A percentile compares a stretch with the other conserved stretches of the same genome.
These are phyloP conservation scores for Otus scops DNA, from an alignment of 2,797 vertebrate genomes.

Conservation along the genomic window DNA sequence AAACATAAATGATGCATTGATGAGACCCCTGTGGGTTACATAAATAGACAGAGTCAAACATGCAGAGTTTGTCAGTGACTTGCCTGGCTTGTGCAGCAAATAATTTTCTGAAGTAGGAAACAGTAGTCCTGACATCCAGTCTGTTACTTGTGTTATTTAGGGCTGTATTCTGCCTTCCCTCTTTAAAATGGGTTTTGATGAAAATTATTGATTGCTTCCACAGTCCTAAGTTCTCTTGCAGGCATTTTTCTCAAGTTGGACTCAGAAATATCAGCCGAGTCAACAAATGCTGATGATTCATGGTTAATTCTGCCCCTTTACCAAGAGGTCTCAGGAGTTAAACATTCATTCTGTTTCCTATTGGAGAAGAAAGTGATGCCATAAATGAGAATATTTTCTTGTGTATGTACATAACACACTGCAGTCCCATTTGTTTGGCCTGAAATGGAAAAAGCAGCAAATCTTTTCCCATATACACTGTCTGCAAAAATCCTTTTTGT, in stretches of 20 bases:
- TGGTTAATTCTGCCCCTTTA: slow-evolving; percentile 17
- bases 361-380: slow-evolving; percentile 7
- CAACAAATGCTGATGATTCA: slow-evolving; percentile 42
- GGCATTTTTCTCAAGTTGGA: slow-evolving; percentile 42
- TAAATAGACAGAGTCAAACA: slow-evolving; percentile 31
- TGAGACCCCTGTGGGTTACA: neutral
- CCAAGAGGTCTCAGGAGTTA: neutral
- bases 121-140: neutral
- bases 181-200: slow-evolving; percentile 25
- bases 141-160: slow-evolving; percentile 42
- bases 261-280: slow-evolving; percentile 18
- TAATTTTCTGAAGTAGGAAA: slow-evolving; percentile 19
- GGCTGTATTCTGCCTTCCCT: slow-evolving; percentile 1
- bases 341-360: slow-evolving; percentile 18
- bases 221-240: neutral
- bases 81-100: neutral
- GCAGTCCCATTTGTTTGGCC: slow-evolving; percentile 5
- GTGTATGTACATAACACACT: neutral
- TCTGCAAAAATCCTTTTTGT: neutral
- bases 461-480: neutral
- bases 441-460: neutral
- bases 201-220: slow-evolving; percentile 42
- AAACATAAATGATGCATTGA: neutral
- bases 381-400: slow-evolving; percentile 32
- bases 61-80: neutral